Evolutionary conservation across 2,113 vertebrate genomes (phyloP).

Genomic region (Erythrolamprus reginae): DNA sequence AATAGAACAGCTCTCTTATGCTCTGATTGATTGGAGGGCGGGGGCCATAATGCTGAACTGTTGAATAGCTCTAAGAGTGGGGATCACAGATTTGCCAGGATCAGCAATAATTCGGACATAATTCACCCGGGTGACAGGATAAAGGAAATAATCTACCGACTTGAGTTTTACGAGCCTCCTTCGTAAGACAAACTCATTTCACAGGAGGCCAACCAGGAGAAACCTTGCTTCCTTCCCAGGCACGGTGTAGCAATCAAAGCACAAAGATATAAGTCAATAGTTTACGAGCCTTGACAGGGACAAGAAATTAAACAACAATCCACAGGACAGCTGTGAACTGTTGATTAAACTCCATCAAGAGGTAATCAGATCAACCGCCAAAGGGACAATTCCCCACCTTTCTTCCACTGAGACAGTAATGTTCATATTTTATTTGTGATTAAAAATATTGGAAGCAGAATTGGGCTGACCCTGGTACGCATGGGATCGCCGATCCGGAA

Average conservation of each 20-base stretch:
- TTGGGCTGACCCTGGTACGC: no score
- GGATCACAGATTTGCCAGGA: not conserved
- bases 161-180: not conserved
- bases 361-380: not conserved
- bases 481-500: no score
- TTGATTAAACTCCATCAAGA: not conserved
- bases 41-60: not conserved
- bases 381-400: not conserved
- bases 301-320: not conserved
- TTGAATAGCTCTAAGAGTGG: not conserved
- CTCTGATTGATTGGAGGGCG: not conserved
- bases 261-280: not conserved
- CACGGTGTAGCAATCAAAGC: not conserved
- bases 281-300: not conserved
- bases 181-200: not conserved
- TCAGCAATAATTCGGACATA: not conserved
- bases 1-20: not conserved
- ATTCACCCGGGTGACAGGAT: not conserved
- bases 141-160: not conserved
- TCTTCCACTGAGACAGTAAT: not conserved
- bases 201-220: not conserved
- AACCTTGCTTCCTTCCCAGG: not conserved
- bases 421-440: not conserved
- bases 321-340: not conserved
- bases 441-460: not conserved